These are phyloP conservation scores for Hydrotaea diabolus DNA, from an alignment of 2,888 invertebrate species.

Conservation along the genomic window DNA sequence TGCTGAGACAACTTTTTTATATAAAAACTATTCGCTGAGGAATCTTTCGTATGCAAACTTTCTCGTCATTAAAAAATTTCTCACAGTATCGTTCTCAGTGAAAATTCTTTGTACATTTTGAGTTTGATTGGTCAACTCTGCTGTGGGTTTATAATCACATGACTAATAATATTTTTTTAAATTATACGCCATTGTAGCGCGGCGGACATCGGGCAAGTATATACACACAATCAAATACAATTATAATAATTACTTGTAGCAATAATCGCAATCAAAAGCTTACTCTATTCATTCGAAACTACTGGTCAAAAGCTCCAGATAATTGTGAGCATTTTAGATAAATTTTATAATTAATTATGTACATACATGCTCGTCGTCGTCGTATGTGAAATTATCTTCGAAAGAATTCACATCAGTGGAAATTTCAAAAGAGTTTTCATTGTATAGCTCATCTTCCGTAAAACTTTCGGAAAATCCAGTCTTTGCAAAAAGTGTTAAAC, in stretches of 20 bases:
- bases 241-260: constrained; percentile 26
- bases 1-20: too few species aligned
- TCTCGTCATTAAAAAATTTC: too few species aligned
- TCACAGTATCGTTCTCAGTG: too few species aligned
- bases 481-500: constrained; percentile 34
- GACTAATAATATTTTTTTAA: background rate
- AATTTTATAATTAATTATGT: constrained; percentile 17
- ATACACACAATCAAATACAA: constrained; percentile 14
- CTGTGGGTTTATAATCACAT: constrained; percentile 42
- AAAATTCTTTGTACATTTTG: too few species aligned
- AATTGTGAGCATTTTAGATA: background rate
- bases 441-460: constrained; percentile 30
- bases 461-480: constrained; percentile 46
- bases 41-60: too few species aligned
- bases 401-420: constrained; percentile 26
- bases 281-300: constrained; percentile 11
- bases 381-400: background rate
- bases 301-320: background rate
- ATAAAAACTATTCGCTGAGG: too few species aligned
- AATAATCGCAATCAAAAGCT: constrained; percentile 30
- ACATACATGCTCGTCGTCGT: constrained; percentile 38
- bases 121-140: constrained; percentile 30
- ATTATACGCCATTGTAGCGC: constrained; percentile 46
- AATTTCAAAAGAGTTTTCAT: constrained; percentile 31
- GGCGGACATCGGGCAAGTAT: constrained; percentile 33